phyloP scores from a whole-genome alignment of 1,140 invertebrate species.

The Heliconius melpomene region DNA sequence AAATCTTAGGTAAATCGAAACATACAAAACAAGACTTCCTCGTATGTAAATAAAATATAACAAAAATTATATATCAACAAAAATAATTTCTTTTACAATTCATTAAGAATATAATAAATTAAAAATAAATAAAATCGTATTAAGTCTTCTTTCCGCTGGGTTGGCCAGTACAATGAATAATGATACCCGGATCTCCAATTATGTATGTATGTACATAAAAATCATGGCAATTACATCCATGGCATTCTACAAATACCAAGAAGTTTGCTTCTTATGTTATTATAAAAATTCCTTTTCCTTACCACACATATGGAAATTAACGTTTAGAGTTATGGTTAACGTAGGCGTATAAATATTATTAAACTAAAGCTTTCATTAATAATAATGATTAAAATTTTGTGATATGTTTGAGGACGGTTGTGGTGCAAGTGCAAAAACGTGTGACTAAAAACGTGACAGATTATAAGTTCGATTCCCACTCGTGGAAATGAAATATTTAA shows the following conservation, averaged over 20 bases:
- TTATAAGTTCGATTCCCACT: too few species aligned
- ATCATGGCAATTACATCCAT: constrained; percentile 25
- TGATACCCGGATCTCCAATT: constrained; percentile 20
- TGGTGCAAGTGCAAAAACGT: too few species aligned
- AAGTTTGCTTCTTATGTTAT: constrained; percentile 20
- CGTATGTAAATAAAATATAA: background rate
- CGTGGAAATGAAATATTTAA: too few species aligned
- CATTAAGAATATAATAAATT: background rate
- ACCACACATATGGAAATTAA: background rate
- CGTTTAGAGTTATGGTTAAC: too few species aligned
- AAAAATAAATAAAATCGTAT: background rate
- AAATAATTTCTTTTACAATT: background rate
- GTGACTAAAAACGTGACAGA: too few species aligned
- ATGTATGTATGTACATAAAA: constrained; percentile 21
- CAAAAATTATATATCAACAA: background rate
- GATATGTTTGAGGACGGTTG: too few species aligned
- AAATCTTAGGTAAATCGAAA: too few species aligned
- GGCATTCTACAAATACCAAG: constrained; percentile 24
- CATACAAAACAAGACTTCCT: background rate
- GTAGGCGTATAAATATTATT: too few species aligned
- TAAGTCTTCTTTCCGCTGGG: background rate
- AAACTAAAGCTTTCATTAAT: too few species aligned
- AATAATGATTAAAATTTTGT: too few species aligned
- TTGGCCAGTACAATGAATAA: background rate
- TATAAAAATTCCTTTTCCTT: constrained; percentile 29